Base-by-base conservation (phyloP, 2,113 vertebrate genomes). In the Tapirus terrestris region DNA sequence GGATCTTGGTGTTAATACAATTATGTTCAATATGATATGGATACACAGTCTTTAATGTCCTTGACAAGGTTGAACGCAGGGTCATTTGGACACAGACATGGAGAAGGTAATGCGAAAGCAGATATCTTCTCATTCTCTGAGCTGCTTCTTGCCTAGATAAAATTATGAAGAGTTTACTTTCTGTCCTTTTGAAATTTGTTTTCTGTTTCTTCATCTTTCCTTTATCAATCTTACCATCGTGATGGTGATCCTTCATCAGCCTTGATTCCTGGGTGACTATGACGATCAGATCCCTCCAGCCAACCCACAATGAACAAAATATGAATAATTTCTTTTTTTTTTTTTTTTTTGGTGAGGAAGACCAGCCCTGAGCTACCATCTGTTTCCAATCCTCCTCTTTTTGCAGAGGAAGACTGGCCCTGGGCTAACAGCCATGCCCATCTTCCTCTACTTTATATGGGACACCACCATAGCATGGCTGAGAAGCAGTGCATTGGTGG, bases 1-100 rank as follows among this genome's bases (percentile, higher is more conserved):
- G 56, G 92, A 60, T 87, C 18, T 96, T 73, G 51, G 1, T 89
- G 84, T 90, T 93, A 73, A 65, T 96, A 96, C 20, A 93, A 70
- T 91, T 89, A 58, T 85, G 79, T 86, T 95, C 72, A 96, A 36
- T 31, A n/a, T 61, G 39, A 58, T 60, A 53, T 61, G 27, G 11
- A 81, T 76, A 27, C 18, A 25, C 18, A 73, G 31, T 85, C 65
- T 92, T 96, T 67, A 86, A 83, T 48, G 51, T 58, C 36, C 25
- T 86, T 75, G 63, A 68, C 9, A 65, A 70, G 7, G 36, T 0
- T 25, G 89, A 82, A 86, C 5, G 36, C 14, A 48, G 58, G 5
- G 11, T 80, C 17, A 7, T 70, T 70, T 60, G 45, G 73, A 95
- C 33, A 88, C 21, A 97, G 51, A 65, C 39, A 10, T 56, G 39